Conservation (phyloP, 2,113 vertebrate genomes). For the Pelobates fuscus region DNA sequence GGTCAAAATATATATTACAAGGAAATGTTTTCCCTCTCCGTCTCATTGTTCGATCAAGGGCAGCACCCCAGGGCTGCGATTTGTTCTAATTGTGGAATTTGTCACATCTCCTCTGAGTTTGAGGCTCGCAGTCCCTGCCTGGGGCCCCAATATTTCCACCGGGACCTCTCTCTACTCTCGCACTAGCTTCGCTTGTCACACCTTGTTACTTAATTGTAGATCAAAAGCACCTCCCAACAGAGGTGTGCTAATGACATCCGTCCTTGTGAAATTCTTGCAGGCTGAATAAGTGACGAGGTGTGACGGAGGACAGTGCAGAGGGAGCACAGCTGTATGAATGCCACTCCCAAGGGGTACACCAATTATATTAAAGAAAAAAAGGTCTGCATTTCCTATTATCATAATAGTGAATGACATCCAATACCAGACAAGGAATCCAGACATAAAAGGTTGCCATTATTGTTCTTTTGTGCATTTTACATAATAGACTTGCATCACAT, state of each 20-base stretch:
- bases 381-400: constrained; percentile 4
- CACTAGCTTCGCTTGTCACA: constrained; percentile 36
- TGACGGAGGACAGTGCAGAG: constrained; percentile 23
- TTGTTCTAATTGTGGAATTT: constrained; percentile 49
- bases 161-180: constrained; percentile 28
- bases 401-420: constrained; percentile 1
- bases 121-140: constrained; percentile 12
- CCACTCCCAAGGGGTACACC: neutral
- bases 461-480: too few relatives aligned
- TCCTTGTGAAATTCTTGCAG: constrained; percentile 23
- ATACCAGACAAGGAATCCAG: neutral
- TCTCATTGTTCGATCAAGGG: constrained; percentile 5
- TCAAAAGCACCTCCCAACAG: constrained; percentile 39
- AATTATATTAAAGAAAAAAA: neutral
- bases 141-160: constrained; percentile 33
- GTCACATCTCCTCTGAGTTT: constrained; percentile 31
- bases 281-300: constrained; percentile 18
- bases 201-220: constrained; percentile 48
- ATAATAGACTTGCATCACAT: too few relatives aligned
- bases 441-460: too few relatives aligned
- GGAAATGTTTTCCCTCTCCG: constrained; percentile 10
- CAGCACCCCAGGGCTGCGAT: constrained; percentile 17
- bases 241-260: constrained; percentile 40
- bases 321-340: constrained; percentile 16
- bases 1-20: constrained; percentile 38